Conservation (phyloP, 1,140 invertebrate species). For the Aphidius ervi region DNA sequence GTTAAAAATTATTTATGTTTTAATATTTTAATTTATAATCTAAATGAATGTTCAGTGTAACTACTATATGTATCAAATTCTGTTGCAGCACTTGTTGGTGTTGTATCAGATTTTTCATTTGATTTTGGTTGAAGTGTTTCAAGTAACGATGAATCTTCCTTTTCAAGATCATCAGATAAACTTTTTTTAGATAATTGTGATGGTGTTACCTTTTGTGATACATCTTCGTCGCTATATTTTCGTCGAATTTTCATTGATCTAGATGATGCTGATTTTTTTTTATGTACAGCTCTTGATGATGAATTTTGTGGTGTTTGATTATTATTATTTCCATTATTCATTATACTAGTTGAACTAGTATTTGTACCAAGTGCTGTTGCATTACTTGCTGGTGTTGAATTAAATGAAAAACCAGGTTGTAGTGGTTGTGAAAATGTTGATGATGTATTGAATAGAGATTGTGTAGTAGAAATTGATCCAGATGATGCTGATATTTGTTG, state of each 20-base stretch:
- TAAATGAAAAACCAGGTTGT: conserved; percentile 52
- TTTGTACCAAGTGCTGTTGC: conserved; percentile 44
- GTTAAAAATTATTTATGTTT: too few relatives aligned
- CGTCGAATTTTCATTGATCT: too few relatives aligned
- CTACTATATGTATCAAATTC: too few relatives aligned
- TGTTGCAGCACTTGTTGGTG: too few relatives aligned
- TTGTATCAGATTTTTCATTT: conserved; percentile 62
- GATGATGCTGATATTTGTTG: conserved; percentile 66
- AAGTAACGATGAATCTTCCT: conserved; percentile 60
- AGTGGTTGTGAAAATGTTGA: conserved; percentile 49
- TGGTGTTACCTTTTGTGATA: conserved; percentile 57
- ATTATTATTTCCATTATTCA: conserved; percentile 25
- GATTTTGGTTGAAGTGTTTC: conserved; percentile 62
- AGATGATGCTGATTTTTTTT: conserved; percentile 67
- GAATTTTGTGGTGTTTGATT: conserved; percentile 32
- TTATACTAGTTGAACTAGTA: conserved; percentile 45
- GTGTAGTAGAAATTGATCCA: too few relatives aligned
- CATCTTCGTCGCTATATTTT: too few relatives aligned
- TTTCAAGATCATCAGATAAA: conserved; percentile 67
- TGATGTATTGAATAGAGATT: conserved; percentile 53
- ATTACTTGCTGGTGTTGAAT: conserved; percentile 46
- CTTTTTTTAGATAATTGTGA: conserved; percentile 60
- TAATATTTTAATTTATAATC: too few relatives aligned
- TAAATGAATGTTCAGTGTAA: too few relatives aligned
- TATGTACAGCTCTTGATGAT: conserved; percentile 55